These are phyloP conservation scores for Margaritifera margaritifera DNA, from an alignment of 2,888 invertebrate genomes.

Conservation along the genomic window DNA sequence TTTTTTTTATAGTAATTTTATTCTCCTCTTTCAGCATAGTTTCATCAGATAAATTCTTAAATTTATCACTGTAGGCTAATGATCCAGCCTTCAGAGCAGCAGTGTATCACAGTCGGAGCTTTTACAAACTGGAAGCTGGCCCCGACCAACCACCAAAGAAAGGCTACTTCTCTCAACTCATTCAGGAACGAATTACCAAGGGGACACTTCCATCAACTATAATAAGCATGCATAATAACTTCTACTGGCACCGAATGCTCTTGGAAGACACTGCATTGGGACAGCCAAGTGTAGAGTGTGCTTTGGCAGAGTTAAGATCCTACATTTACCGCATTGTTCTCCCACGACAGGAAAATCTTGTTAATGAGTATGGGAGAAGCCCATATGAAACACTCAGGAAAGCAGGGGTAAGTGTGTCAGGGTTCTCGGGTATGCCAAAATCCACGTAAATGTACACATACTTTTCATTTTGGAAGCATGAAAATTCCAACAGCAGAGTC, in stretches of 20 bases:
- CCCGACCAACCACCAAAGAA: slow-evolving; percentile 32
- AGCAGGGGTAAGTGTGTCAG: slow-evolving; percentile 36
- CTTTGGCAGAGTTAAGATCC: slow-evolving; percentile 53
- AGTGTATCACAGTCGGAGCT: slow-evolving; percentile 58
- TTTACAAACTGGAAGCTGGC: slow-evolving; percentile 46
- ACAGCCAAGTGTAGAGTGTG: slow-evolving; percentile 53
- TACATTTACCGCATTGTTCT: slow-evolving; percentile 63
- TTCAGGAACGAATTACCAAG: slow-evolving; percentile 45
- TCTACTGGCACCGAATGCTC: slow-evolving; percentile 66
- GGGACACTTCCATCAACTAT: slow-evolving; percentile 49
- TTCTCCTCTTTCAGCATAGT: background rate
- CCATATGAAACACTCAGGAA: slow-evolving; percentile 43
- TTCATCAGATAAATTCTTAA: slow-evolving; percentile 32
- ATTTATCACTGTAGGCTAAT: slow-evolving; percentile 49
- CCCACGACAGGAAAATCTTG: slow-evolving; percentile 45
- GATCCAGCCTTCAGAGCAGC: slow-evolving; percentile 42
- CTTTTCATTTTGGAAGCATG: too few species aligned
- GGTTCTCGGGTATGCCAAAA: too few species aligned
- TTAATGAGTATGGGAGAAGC: slow-evolving; percentile 65
- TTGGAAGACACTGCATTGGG: slow-evolving; percentile 52
- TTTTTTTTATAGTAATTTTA: too few species aligned
- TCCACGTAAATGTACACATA: too few species aligned
- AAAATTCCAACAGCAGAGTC: too few species aligned
- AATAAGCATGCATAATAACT: slow-evolving; percentile 62
- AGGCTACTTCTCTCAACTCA: slow-evolving; percentile 45